Base-by-base conservation (phyloP, 1,140 invertebrate genomes). In the Trinorchestia longiramus region DNA sequence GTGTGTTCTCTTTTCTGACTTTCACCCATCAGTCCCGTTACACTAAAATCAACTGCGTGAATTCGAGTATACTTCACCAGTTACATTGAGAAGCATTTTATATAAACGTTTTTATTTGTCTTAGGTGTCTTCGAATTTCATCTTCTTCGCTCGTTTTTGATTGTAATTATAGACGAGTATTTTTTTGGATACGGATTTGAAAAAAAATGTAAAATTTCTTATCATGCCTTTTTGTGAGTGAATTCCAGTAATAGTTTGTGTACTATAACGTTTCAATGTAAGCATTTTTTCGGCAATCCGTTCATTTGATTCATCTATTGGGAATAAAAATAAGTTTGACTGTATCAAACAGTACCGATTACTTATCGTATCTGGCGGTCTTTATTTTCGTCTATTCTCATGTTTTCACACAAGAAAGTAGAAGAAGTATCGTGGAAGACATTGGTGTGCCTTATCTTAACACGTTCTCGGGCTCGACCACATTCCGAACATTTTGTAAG, bases 391-490 rank as follows among this genome's bases (percentile, higher is more conserved):
- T 77, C 62, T 77, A 23, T 77, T 77, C 62, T 36, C 62, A 28
- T 77, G 28, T 77, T 77, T 77, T 77, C 6, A 77, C 62, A 23
- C 62, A 77, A 77, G 62, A 3, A 36, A 77, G 62, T 77, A 11
- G 62, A 36, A 77, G 62, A 77, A 77, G 62, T 77, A 77, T 77
- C 36, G 62, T 11, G 28, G 28, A 77, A 77, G 62, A 77, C 88
- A 43, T 1, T 36, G n/a, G 88, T 42, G 88, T 94, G 92, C 44
- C 92, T 44, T 94, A 94, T 94, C 92, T 94, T 47, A 44, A 94
- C 92, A 45, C 43, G 92, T 45, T 6, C 92, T 94, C 43, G 44
- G 23, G 92, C 92, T 47, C 92, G 44, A 42, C 43, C 6, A 40
- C 92, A 94, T 94, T 94, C 92, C 92, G 92, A 44, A 45, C 43